These are phyloP conservation scores for Actinemys pallida DNA, from an alignment of 2,113 vertebrate genomes.

Conservation along the genomic window DNA sequence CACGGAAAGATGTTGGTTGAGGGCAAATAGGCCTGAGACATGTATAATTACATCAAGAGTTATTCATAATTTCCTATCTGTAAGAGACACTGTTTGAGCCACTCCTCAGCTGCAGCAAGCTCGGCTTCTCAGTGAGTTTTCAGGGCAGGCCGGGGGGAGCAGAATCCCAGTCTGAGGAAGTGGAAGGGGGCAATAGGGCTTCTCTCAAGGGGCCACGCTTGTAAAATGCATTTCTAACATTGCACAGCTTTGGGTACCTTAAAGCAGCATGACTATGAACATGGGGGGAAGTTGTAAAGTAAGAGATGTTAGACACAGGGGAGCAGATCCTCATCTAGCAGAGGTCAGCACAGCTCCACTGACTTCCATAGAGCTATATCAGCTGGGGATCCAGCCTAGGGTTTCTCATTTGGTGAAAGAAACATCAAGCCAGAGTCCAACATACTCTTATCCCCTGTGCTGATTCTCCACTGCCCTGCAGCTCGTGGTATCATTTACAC, in stretches of 20 bases:
- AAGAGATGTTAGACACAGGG: background rate
- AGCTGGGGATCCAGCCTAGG: fast-evolving
- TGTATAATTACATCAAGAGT: constrained; percentile 45
- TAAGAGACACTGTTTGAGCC: background rate
- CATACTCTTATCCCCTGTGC: background rate
- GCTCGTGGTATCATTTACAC: background rate
- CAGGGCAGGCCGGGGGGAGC: fast-evolving
- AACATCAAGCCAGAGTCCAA: background rate
- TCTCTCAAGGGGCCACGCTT: background rate
- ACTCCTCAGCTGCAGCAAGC: background rate
- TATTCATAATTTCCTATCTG: constrained; percentile 56
- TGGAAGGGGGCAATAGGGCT: background rate
- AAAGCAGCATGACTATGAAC: too few relatives aligned
- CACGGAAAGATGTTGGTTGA: background rate
- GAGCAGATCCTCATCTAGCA: fast-evolving
- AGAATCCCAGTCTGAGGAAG: background rate
- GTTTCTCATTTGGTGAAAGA: fast-evolving
- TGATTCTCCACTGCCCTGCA: fast-evolving
- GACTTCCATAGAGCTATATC: background rate
- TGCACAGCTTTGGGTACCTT: background rate
- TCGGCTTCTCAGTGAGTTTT: background rate
- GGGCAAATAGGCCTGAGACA: constrained; percentile 41
- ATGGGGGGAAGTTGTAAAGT: background rate
- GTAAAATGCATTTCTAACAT: background rate
- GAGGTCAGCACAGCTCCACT: background rate